Percentiles rank a stretch among this genome's conserved stretches.
Evolutionary conservation across 2,797 vertebrate species (phyloP).

Genomic region (Diceros bicornis): DNA sequence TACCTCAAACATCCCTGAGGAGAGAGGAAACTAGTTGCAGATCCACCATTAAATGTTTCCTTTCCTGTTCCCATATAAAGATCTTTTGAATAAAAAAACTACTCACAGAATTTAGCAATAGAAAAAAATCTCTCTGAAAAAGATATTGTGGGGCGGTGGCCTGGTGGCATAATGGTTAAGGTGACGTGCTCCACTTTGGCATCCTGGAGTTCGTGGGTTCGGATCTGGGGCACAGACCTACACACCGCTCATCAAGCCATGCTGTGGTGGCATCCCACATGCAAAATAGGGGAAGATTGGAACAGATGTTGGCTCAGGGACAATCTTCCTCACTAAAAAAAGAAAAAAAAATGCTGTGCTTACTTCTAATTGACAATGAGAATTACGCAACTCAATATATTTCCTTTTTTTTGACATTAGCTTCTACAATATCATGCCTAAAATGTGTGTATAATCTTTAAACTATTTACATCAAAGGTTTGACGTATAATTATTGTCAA

Average conservation of each 20-base stretch:
- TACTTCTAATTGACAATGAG: conserved; percentile 7
- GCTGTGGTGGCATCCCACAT: too few species aligned
- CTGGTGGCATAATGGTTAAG: too few species aligned
- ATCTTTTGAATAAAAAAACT: conserved; percentile 1
- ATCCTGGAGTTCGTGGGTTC: too few species aligned
- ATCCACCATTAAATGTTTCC: not conserved
- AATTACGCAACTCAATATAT: not conserved
- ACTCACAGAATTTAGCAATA: not conserved
- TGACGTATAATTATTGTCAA: not conserved
- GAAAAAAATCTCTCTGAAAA: not conserved
- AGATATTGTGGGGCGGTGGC: not conserved
- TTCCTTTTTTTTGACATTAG: not conserved
- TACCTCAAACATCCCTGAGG: not conserved
- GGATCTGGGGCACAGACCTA: too few species aligned
- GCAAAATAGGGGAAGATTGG: too few species aligned
- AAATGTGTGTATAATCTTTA: conserved; percentile 10
- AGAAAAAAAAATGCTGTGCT: not conserved
- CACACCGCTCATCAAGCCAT: too few species aligned
- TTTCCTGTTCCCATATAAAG: not conserved
- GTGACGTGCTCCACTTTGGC: too few species aligned
- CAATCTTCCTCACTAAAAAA: too few species aligned
- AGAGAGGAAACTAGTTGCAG: not conserved
- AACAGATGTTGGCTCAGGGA: too few species aligned
- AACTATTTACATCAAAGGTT: not conserved
- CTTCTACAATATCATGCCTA: not conserved